Percentiles rank a stretch among this genome's conserved stretches.
phyloP scores from a whole-genome alignment of 1,140 invertebrate genomes.

The Cydia strobilella region DNA sequence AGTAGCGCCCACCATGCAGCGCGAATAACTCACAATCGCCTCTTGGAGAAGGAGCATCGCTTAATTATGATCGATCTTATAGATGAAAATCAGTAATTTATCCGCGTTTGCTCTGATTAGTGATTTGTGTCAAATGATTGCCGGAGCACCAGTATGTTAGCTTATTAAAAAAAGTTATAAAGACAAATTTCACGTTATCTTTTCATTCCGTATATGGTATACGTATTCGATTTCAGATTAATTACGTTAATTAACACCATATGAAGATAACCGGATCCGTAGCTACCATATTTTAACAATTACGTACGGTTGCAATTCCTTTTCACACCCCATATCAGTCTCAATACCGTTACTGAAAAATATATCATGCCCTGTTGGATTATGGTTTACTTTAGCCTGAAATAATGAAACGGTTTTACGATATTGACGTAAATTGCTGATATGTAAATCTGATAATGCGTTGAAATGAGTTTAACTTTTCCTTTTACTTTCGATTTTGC shows the following conservation, averaged over 20 bases:
- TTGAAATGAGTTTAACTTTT: not conserved
- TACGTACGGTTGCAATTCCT: not conserved
- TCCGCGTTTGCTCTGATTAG: too few species aligned
- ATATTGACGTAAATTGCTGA: not conserved
- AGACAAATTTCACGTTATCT: not conserved
- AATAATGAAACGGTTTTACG: not conserved
- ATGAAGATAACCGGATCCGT: not conserved
- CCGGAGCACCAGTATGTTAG: not conserved
- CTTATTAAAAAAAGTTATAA: not conserved
- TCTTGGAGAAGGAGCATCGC: too few species aligned
- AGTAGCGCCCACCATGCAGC: too few species aligned
- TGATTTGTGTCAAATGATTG: too few species aligned
- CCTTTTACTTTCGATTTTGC: not conserved
- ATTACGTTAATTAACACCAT: slow-evolving; percentile 15
- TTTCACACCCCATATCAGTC: not conserved
- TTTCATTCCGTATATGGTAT: not conserved
- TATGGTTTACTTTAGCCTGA: not conserved
- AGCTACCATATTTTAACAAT: not conserved
- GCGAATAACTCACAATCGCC: too few species aligned
- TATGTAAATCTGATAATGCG: not conserved
- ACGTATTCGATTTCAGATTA: not conserved
- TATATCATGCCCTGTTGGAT: not conserved
- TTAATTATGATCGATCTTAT: too few species aligned
- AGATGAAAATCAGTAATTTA: too few species aligned
- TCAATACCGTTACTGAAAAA: not conserved